These are phyloP conservation scores for Aplochiton taeniatus DNA, from an alignment of 2,797 vertebrate genomes.

Conservation along the genomic window DNA sequence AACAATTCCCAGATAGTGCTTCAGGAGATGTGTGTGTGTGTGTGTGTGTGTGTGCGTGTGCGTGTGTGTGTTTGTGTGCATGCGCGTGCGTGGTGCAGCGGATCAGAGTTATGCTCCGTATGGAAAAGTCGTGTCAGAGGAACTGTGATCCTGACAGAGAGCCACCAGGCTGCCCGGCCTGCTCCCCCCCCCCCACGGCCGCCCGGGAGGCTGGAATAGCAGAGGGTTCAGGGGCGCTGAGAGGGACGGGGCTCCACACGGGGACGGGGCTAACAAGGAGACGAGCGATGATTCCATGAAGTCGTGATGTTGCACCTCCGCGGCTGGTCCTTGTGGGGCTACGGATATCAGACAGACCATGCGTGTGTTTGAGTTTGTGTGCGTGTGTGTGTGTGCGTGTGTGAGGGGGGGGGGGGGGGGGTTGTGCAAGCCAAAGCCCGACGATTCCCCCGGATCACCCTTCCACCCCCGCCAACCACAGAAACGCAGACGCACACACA, in stretches of 20 bases:
- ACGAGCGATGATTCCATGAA: constrained; percentile 25
- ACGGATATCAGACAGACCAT: constrained; percentile 19
- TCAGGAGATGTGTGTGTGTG: no score
- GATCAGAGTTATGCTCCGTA: no score
- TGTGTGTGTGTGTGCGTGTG: no score
- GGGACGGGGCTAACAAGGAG: constrained; percentile 11
- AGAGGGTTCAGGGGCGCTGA: background rate
- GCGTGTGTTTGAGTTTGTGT: background rate
- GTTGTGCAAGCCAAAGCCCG: constrained; percentile 5
- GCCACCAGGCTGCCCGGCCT: no score
- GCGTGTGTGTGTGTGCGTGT: background rate
- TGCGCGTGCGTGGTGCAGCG: no score
- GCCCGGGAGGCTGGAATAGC: no score
- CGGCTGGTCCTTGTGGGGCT: constrained; percentile 13
- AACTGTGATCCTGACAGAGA: no score
- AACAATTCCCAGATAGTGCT: no score
- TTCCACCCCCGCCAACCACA: background rate
- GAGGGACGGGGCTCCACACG: background rate
- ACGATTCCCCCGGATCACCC: background rate
- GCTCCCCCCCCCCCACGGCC: no score
- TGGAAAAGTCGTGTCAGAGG: no score
- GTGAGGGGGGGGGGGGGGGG: constrained; percentile 1
- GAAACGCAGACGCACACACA: background rate
- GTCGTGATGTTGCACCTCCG: constrained; percentile 30
- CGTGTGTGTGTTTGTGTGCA: no score